These are phyloP conservation scores for Phrynocephalus forsythii DNA, from an alignment of 2,797 vertebrate species.

Conservation along the genomic window DNA sequence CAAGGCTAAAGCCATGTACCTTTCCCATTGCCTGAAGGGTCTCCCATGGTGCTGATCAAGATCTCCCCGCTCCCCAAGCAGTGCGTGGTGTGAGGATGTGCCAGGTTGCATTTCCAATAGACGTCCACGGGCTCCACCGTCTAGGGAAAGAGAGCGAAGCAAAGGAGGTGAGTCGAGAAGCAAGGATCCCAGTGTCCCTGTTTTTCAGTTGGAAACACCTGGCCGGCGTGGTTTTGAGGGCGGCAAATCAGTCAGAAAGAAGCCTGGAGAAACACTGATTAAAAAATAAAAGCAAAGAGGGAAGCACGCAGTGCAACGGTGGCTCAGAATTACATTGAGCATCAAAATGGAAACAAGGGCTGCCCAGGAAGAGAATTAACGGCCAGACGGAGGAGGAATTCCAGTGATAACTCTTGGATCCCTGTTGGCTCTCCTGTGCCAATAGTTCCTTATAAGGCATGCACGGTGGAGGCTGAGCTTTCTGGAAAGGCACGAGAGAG, in stretches of 20 bases:
- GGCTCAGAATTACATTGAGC: too few relatives aligned
- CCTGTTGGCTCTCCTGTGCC: neutral
- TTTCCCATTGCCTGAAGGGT: conserved; percentile 87
- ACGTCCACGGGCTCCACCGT: conserved; percentile 86
- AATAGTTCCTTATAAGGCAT: neutral
- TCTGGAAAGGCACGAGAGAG: neutral
- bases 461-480: neutral
- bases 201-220: too few relatives aligned
- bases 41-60: conserved; percentile 91
- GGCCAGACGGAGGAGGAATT: too few relatives aligned
- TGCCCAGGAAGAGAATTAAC: too few relatives aligned
- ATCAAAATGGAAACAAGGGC: too few relatives aligned
- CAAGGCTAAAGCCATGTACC: conserved; percentile 72
- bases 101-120: conserved; percentile 83
- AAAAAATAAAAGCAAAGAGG: too few relatives aligned
- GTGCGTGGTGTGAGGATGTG: conserved; percentile 89
- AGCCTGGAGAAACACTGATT: neutral
- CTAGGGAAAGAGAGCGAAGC: conserved; percentile 68
- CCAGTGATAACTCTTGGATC: too few relatives aligned
- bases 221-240: too few relatives aligned
- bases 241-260: neutral
- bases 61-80: conserved; percentile 91
- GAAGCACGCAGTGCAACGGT: too few relatives aligned
- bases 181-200: too few relatives aligned
- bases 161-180: neutral